phyloP scores from a whole-genome alignment of 2,888 invertebrate species.

The Physocephala rufipes region DNA sequence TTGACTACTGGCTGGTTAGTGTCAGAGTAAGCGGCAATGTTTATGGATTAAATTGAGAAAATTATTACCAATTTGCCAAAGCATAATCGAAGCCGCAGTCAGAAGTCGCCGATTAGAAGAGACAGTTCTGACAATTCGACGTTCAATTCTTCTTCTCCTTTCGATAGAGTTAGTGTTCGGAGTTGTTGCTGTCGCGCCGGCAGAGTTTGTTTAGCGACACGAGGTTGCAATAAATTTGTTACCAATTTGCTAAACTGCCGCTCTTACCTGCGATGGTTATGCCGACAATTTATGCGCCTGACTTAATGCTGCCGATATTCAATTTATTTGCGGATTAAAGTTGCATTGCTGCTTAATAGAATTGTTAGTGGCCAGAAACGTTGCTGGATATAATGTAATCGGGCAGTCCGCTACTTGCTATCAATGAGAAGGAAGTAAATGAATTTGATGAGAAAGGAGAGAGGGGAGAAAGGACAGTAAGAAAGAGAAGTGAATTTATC shows the following conservation, averaged over 20 bases:
- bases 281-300: conserved; percentile 24
- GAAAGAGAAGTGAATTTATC: too few relatives aligned
- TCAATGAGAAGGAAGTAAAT: not conserved
- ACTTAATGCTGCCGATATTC: conserved; percentile 29
- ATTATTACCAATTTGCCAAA: conserved; percentile 60
- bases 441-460: not conserved
- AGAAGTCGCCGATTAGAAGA: conserved; percentile 34
- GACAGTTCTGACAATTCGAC: conserved; percentile 5
- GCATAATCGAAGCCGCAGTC: conserved; percentile 30
- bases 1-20: too few relatives aligned
- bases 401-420: not conserved
- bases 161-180: not conserved
- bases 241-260: conserved; percentile 25
- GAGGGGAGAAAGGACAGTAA: not conserved
- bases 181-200: not conserved
- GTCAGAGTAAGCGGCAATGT: conserved; percentile 56
- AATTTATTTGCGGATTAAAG: conserved; percentile 32
- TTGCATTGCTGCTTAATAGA: conserved; percentile 23
- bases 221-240: conserved; percentile 26
- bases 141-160: too few relatives aligned
- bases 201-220: conserved; percentile 1
- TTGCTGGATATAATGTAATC: not conserved
- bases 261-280: not conserved
- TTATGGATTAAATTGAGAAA: conserved; percentile 59
- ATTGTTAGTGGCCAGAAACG: conserved; percentile 15